A percentile compares a stretch with the other conserved stretches of the same genome.
phyloP scores from a whole-genome alignment of 1,140 invertebrate genomes.

The Aphelinus atriplicis region DNA sequence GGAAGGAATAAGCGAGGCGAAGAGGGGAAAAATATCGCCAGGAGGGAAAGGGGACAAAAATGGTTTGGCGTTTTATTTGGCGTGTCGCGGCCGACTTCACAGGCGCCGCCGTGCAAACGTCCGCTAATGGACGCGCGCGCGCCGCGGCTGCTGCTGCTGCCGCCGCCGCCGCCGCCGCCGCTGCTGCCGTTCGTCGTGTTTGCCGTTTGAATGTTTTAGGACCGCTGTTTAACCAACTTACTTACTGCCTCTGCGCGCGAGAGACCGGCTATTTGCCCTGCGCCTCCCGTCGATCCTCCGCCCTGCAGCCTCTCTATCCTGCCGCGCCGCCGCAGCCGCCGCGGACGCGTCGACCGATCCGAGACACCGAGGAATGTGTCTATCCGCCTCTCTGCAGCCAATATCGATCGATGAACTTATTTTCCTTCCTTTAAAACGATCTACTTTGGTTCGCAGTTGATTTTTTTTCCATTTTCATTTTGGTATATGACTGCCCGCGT shows the following conservation, averaged over 20 bases:
- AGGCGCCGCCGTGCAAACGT: slow-evolving; percentile 65
- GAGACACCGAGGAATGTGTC: not conserved
- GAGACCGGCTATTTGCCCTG: slow-evolving; percentile 49
- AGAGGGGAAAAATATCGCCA: slow-evolving; percentile 15
- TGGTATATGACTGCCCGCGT: too few relatives aligned
- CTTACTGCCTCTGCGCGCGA: slow-evolving; percentile 62
- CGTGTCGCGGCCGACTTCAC: slow-evolving; percentile 54
- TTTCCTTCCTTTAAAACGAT: too few relatives aligned
- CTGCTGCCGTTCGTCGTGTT: slow-evolving; percentile 56
- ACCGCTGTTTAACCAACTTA: slow-evolving; percentile 63
- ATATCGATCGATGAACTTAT: too few relatives aligned
- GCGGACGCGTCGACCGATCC: not conserved
- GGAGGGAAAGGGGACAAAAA: slow-evolving; percentile 24
- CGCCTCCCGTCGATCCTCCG: slow-evolving; percentile 13
- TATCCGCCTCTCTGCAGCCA: too few relatives aligned
- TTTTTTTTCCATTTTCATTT: too few relatives aligned
- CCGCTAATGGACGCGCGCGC: slow-evolving; percentile 59
- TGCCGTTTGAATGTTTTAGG: slow-evolving; percentile 66
- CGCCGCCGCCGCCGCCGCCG: slow-evolving; percentile 12
- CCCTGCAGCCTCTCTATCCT: not conserved
- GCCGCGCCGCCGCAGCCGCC: not conserved
- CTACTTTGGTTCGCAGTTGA: too few relatives aligned
- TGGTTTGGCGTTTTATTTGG: slow-evolving; percentile 25
- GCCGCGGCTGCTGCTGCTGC: slow-evolving; percentile 40
- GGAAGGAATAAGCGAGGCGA: not conserved